phyloP scores from a whole-genome alignment of 64 coral and sea anemone species.

The Astreopora myriophthalma region DNA sequence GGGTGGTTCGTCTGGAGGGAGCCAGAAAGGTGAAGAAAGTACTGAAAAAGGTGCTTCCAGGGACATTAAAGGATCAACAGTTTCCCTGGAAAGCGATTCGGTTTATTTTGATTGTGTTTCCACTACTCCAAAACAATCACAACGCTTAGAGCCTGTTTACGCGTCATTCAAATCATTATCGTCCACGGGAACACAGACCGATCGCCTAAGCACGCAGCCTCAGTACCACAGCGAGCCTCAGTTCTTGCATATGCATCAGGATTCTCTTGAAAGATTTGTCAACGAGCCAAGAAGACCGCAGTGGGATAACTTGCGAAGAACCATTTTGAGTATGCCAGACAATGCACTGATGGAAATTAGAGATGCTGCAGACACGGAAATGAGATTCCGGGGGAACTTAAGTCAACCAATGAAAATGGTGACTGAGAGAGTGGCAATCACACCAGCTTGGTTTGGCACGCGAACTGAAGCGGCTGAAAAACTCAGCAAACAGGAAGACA shows the following conservation, averaged over 20 bases:
- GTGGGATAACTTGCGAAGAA: neutral
- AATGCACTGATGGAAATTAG: neutral
- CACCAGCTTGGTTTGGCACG: slow-evolving; percentile 2
- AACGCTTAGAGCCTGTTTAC: neutral
- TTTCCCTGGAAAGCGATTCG: slow-evolving; percentile 19
- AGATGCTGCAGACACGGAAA: neutral
- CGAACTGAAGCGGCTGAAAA: neutral
- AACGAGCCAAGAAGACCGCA: neutral
- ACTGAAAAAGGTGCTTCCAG: neutral
- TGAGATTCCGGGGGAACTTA: neutral
- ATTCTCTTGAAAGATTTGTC: neutral
- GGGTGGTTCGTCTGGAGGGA: neutral
- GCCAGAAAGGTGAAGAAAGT: slow-evolving; percentile 18
- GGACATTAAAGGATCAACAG: slow-evolving; percentile 16
- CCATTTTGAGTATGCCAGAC: slow-evolving; percentile 22
- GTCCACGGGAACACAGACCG: neutral
- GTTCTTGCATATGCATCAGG: neutral
- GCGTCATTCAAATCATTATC: neutral
- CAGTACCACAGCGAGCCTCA: neutral
- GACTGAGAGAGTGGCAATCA: neutral
- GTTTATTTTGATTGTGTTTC: slow-evolving; percentile 52
- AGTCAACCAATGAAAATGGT: neutral
- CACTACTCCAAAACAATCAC: neutral
- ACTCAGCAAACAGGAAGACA: neutral
- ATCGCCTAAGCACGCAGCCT: neutral